Evolutionary conservation across 1,140 invertebrate species (phyloP), one percentile per base, ranked within the genome.

Genomic region (Rhagoletis pomonella): DNA sequence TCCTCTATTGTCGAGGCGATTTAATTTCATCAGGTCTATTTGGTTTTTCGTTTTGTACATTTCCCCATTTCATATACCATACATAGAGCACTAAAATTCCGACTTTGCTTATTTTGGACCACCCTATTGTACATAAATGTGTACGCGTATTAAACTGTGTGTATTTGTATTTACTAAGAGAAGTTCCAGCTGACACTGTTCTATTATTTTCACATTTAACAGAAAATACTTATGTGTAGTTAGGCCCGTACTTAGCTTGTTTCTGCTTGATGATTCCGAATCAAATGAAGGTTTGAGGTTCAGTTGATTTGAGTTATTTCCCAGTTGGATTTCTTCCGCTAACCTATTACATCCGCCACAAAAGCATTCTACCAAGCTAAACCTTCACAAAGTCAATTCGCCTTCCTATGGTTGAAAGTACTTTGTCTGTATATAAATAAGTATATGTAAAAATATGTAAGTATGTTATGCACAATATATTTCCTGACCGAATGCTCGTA

Each of bases 271-370:
- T 42, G 5, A 44, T 69, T 69, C 42, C 3, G 42, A 69, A 69
- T 69, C 65, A 69, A 69, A 69, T 69, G 42, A 69, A 44, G 1
- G 17, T 73, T 73, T 73, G 67, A 39, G 67, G 42, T 73, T 47
- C 67, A 73, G 67, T 73, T 73, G 42, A 10, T 42, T 73, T 4
- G 2, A 73, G 67, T 73, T 73, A 42, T 42, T 73, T 47, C 67
- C 42, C 67, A 73, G 67, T 73, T 42, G 67, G 67, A 47, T 73
- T 73, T 6, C 42, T 73, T 47, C 39, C 42, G 17, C 42, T 73
- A 73, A 47, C 42, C 67, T 44, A 42, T 44, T 44, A 73, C 67
- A 17, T 73, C 39, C 14, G 67, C 42, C 42, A 6, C 14, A 39
- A 42, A 10, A 73, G 17, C 42, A 1, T 12, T 73, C 3, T 42